Percentiles rank a stretch among this genome's conserved stretches.
Evolutionary conservation across 2,888 invertebrate genomes (phyloP).

Genomic region (Dryobota labecula): DNA sequence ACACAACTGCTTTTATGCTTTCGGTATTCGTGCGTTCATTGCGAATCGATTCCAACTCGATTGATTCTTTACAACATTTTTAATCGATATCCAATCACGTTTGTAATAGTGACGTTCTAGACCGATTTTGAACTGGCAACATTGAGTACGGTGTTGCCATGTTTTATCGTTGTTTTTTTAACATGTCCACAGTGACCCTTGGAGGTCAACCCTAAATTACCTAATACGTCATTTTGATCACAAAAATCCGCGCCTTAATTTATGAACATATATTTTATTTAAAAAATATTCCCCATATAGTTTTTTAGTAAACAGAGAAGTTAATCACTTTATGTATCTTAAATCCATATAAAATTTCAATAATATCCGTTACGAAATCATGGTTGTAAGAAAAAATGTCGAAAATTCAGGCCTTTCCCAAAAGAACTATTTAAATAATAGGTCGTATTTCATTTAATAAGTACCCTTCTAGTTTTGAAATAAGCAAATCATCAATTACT

Average conservation of each 20-base stretch:
- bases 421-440: slow-evolving; percentile 6
- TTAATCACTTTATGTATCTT: slow-evolving; percentile 28
- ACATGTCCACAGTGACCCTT: slow-evolving; percentile 63
- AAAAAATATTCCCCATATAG: slow-evolving; percentile 46
- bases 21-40: slow-evolving; percentile 79
- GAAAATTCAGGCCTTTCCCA: slow-evolving; percentile 39
- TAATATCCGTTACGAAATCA: slow-evolving; percentile 12
- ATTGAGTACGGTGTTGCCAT: slow-evolving; percentile 60
- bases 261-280: slow-evolving; percentile 70
- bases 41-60: slow-evolving; percentile 68
- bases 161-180: slow-evolving; percentile 64
- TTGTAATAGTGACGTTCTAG: slow-evolving; percentile 56
- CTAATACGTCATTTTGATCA: slow-evolving; percentile 75
- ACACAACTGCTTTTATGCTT: slow-evolving; percentile 85
- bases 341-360: slow-evolving; percentile 30
- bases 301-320: slow-evolving; percentile 31
- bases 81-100: slow-evolving; percentile 58
- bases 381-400: neutral
- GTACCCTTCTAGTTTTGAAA: too few relatives aligned
- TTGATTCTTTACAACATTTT: slow-evolving; percentile 63
- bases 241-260: slow-evolving; percentile 68
- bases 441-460: too few relatives aligned
- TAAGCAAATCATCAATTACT: too few relatives aligned
- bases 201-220: slow-evolving; percentile 66
- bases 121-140: slow-evolving; percentile 67